phyloP scores from a whole-genome alignment of 2,797 vertebrate species.

The Lerista edwardsae region DNA sequence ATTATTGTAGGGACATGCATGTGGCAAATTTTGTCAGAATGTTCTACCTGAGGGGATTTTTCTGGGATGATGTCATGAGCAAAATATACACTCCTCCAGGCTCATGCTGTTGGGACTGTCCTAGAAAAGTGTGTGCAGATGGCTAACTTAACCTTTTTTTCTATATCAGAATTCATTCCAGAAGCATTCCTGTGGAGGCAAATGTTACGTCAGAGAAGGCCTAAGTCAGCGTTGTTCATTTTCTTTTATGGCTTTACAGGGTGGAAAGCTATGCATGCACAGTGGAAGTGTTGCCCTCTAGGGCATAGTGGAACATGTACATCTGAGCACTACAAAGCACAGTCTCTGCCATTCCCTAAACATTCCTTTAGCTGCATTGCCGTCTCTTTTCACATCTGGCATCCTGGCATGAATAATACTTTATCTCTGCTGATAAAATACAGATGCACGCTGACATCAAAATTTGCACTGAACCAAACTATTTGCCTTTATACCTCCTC shows the following conservation, averaged over 20 bases:
- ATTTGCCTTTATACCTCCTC: conserved; percentile 20
- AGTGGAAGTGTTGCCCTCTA: conserved; percentile 33
- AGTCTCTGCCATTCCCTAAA: not conserved
- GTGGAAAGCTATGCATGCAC: not conserved
- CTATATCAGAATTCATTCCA: not conserved
- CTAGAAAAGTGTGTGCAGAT: not conserved
- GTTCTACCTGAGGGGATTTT: not conserved
- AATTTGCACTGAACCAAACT: conserved; percentile 38
- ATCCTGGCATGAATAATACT: conserved; percentile 50
- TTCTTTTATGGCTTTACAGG: conserved; percentile 10
- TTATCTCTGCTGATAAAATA: conserved; percentile 56
- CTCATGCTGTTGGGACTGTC: not conserved
- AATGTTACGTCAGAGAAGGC: not conserved
- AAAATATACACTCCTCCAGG: not conserved
- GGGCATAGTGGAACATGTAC: conserved; percentile 21
- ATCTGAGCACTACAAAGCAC: conserved; percentile 11
- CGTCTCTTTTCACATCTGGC: conserved; percentile 33
- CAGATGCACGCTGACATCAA: conserved; percentile 34
- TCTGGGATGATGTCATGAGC: not conserved
- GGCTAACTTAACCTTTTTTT: not conserved
- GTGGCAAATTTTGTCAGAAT: not conserved
- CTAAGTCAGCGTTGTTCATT: not conserved
- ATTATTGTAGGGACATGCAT: not conserved
- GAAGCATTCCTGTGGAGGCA: conserved; percentile 7
- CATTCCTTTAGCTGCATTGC: conserved; percentile 36